Conservation (phyloP, 2,113 vertebrate genomes). For the Montifringilla adamsi region DNA sequence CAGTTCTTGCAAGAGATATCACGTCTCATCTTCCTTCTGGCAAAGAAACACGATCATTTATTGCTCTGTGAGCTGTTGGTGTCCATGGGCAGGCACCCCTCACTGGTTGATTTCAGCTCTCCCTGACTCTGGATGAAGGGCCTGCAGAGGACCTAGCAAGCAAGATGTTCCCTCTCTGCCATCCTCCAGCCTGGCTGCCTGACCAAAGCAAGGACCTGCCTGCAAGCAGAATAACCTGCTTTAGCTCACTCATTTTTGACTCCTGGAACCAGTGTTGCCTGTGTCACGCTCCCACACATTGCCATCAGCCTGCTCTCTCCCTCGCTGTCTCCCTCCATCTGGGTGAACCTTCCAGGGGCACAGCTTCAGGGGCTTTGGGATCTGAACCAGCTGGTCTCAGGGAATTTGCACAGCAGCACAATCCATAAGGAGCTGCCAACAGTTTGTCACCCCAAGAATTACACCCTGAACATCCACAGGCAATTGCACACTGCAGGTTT, state of each 20-base stretch:
- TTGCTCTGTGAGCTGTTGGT: background rate
- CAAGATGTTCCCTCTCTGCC: background rate
- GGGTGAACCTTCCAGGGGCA: background rate
- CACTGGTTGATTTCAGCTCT: rapidly evolving
- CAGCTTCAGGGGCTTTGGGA: background rate
- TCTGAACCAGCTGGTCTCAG: background rate
- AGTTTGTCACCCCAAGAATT: background rate
- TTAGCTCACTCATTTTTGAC: background rate
- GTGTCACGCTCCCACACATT: rapidly evolving
- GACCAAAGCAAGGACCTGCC: background rate
- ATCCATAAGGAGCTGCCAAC: background rate
- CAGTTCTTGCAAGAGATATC: background rate
- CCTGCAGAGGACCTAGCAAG: background rate
- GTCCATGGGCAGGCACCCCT: background rate
- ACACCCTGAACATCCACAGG: background rate
- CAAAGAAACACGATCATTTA: background rate
- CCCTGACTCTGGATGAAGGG: background rate
- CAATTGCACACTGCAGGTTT: background rate
- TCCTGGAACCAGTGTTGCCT: background rate
- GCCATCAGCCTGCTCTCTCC: background rate
- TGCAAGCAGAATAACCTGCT: background rate
- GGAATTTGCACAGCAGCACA: background rate
- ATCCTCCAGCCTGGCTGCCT: background rate
- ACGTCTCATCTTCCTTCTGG: background rate
- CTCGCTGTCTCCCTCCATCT: background rate